Conservation (phyloP, 53 echinoderm and acorn worm genomes). For the Paracentrotus lividus region DNA sequence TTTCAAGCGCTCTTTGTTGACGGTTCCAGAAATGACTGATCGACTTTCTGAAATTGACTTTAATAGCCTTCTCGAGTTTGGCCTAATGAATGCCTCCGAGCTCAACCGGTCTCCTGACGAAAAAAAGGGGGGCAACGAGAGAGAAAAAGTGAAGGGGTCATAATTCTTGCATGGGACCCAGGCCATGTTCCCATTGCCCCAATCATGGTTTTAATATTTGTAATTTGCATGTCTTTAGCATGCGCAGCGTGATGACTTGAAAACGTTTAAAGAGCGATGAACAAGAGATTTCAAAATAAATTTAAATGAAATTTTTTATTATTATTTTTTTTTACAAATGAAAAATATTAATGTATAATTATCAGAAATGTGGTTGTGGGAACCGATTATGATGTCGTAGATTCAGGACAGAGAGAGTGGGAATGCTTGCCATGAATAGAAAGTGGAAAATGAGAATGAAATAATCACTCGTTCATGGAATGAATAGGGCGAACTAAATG, state of each 20-base stretch:
- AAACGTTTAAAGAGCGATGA: background rate
- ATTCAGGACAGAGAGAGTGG: constrained; percentile 9
- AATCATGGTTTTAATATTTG: background rate
- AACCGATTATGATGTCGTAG: background rate
- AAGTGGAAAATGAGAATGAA: constrained; percentile 29
- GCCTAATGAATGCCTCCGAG: constrained; percentile 65
- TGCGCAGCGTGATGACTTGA: background rate
- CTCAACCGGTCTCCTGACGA: background rate
- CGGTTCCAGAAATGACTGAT: constrained; percentile 61
- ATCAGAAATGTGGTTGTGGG: background rate
- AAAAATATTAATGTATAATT: background rate
- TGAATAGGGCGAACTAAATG: constrained; percentile 51
- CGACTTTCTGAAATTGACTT: constrained; percentile 67
- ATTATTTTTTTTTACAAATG: background rate
- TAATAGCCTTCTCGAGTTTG: constrained; percentile 67
- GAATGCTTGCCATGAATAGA: constrained; percentile 4
- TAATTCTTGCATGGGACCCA: constrained; percentile 36
- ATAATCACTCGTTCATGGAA: constrained; percentile 58
- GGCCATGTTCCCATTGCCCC: background rate
- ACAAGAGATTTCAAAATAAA: background rate
- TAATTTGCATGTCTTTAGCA: too few species aligned
- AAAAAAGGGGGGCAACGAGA: background rate
- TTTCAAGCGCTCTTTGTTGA: constrained; percentile 44
- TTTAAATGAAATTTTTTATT: background rate
- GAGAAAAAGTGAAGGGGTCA: constrained; percentile 29